Conservation (phyloP, 2,113 vertebrate genomes). For the Sinosuthora webbiana region DNA sequence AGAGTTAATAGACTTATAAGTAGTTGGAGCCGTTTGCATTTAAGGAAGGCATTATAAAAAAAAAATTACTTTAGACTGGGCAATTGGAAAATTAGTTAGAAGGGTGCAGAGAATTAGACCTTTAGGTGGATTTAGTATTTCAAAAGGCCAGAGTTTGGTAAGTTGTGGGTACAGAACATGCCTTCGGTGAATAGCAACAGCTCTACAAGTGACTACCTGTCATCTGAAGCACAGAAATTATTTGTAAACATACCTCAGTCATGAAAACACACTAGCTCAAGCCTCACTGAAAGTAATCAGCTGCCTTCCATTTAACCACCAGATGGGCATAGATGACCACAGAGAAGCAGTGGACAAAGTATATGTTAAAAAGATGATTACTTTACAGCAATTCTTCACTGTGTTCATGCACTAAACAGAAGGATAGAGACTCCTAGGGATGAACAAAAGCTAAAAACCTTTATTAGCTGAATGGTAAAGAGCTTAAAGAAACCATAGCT, state of each 20-base stretch:
- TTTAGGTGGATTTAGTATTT: neutral
- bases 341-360: neutral
- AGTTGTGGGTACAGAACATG: neutral
- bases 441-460: neutral
- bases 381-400: neutral
- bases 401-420: neutral
- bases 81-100: neutral
- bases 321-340: neutral
- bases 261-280: neutral
- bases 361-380: neutral
- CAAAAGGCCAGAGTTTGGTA: neutral
- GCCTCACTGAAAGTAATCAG: neutral
- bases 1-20: neutral
- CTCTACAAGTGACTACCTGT: neutral
- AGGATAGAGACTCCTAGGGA: neutral
- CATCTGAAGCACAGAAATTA: neutral
- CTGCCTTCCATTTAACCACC: neutral
- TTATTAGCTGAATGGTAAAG: neutral
- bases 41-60: neutral
- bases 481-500: neutral
- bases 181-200: neutral
- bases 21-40: neutral
- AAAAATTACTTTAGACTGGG: neutral
- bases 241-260: neutral
- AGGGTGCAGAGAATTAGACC: neutral